Conservation (phyloP, 2,113 vertebrate species). For the Anarhynchus alexandrinus region DNA sequence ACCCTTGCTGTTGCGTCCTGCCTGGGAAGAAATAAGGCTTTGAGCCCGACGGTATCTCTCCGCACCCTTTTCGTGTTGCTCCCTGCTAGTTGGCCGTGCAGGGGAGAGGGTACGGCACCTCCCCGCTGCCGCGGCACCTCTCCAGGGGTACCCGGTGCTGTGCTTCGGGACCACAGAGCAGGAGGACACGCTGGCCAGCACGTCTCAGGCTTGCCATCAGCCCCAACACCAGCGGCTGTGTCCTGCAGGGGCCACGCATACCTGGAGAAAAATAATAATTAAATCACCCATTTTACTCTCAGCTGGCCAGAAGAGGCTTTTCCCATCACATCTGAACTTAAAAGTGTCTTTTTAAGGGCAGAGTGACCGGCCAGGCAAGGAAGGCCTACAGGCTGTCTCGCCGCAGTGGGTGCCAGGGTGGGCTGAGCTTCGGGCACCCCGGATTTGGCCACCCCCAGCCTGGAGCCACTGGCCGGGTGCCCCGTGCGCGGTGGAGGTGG, state of each 20-base stretch:
- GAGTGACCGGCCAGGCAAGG: neutral
- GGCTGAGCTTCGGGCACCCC: neutral
- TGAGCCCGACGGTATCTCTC: accelerated
- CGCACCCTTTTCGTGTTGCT: neutral
- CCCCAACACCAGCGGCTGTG: neutral
- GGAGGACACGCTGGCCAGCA: neutral
- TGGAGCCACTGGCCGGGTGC: accelerated
- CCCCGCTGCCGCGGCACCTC: neutral
- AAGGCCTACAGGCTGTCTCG: too few relatives aligned
- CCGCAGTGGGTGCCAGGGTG: neutral
- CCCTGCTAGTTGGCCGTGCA: accelerated
- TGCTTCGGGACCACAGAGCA: neutral
- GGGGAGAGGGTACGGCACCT: neutral
- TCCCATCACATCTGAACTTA: accelerated
- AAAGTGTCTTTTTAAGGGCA: neutral
- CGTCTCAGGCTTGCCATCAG: too few relatives aligned
- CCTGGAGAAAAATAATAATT: neutral
- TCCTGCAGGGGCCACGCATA: accelerated
- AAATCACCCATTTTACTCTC: accelerated
- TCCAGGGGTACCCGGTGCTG: accelerated
- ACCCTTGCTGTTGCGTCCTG: accelerated
- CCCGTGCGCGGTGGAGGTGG: accelerated
- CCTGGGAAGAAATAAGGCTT: accelerated
- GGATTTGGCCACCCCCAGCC: neutral
- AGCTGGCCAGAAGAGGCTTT: neutral